Conservation (phyloP, 2,797 vertebrate species). For the Danio tinwini region DNA sequence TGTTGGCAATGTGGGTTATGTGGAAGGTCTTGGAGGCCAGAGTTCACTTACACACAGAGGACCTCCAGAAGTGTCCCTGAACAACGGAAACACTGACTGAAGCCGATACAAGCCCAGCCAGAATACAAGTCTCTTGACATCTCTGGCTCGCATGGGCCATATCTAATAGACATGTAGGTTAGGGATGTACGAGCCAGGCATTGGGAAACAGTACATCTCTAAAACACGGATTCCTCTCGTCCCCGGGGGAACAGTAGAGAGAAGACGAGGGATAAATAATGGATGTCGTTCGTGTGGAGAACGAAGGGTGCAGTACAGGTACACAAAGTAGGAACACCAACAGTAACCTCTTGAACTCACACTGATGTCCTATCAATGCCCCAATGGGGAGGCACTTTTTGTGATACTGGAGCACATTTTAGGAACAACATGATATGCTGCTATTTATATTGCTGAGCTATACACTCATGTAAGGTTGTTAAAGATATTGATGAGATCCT, state of each 20-base stretch:
- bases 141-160: constrained; percentile 46
- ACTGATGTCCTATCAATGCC: constrained; percentile 41
- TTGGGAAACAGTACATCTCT: constrained; percentile 69
- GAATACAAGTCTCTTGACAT: constrained; percentile 61
- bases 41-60: constrained; percentile 69
- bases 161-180: constrained; percentile 57
- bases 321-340: constrained; percentile 58
- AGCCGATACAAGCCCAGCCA: constrained; percentile 71
- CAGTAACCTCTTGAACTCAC: constrained; percentile 53
- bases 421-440: background rate
- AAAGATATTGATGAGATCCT: background rate
- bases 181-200: constrained; percentile 60
- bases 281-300: constrained; percentile 66
- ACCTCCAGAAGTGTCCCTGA: constrained; percentile 75
- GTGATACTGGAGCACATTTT: constrained; percentile 15
- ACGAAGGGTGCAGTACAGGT: constrained; percentile 55
- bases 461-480: too few species aligned
- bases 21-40: constrained; percentile 61
- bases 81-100: constrained; percentile 69
- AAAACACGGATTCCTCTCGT: constrained; percentile 67
- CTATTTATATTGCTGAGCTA: background rate
- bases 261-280: constrained; percentile 72
- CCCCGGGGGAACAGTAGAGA: constrained; percentile 62
- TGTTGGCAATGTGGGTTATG: constrained; percentile 56
- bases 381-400: constrained; percentile 2